Evolutionary conservation across 2,113 vertebrate species (phyloP), one percentile per base, ranked within the genome.

Genomic region (Genyomyrus donnyi): DNA sequence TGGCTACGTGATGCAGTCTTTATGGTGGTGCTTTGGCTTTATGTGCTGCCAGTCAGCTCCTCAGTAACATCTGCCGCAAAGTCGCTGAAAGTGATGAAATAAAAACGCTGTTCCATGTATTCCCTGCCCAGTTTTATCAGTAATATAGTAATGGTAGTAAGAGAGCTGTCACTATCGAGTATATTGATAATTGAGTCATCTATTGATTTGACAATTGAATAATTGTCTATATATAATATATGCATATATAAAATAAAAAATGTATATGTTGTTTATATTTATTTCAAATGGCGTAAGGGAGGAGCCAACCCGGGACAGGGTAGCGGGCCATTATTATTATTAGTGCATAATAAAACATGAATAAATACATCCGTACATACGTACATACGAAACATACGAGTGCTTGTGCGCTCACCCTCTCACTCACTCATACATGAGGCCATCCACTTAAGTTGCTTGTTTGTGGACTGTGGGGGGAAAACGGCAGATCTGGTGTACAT

Each of bases 1-100:
- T 24, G 21, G 45, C 17, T n/a, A 4, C 11, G 2, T 45, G 84
- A 31, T 0, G 50, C n/a, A 56, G 15, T 31, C 50, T 53, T 35
- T n/a, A 48, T 53, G n/a, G 31, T 15, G 13, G n/a, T 50, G 50
- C 49, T 15, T 56, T 19, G 86, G 31, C 21, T 31, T 56, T 56
- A 52, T 53, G 86, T 39, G 3, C 49, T 11, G 17, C 86, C 35
- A 35, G 27, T 87, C 86, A 48, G 45, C 45, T 86, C 15, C 45
- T 50, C 17, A 39, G 86, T 56, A 50, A 87, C 86, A 39, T 87
- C 86, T 87, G 49, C 86, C 49, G 31, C 49, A 87, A 87, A 39
- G 74, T 80, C 74, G 35, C 35, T 39, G 74, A 19, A 80, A 80
- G 17, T 2, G 74, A 80, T 42, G 35, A 80, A 80, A 80, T 42